Evolutionary conservation across 2,888 invertebrate genomes (phyloP), one percentile per base, ranked within the genome.

Genomic region (Liposcelis brunnea): DNA sequence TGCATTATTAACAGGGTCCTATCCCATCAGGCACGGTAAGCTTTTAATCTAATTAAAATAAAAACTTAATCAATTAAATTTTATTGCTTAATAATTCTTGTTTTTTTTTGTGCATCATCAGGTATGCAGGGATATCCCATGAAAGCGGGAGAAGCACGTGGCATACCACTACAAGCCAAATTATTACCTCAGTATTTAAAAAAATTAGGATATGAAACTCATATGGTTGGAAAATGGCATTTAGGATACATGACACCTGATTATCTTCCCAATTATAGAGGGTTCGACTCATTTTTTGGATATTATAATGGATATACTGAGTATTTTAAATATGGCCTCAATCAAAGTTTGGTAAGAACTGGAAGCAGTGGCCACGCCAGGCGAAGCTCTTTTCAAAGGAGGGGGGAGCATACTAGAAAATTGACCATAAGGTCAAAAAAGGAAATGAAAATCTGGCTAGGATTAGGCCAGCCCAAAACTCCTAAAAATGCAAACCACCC

Each of bases 161-260:
- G 68, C 2, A 52, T 70, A 2, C 64, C 66, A 2, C 56, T 69
- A 12, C 52, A 61, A n/a, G 74, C 76, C 49, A 77, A 71, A 48
- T 61, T 84, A 1, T 62, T 89, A 52, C 81, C 89, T 0, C 69
- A 82, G 61, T 71, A 77, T 49, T 66, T 84, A 45, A 64, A 61
- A 51, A 61, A 66, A 15, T 58, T 68, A 4, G 86, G 84, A 1
- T 93, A 91, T 62, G 62, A 67, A 6, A 87, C 87, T 0, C 79
- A 85, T 59, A 69, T 86, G 21, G 72, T 93, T 10, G 93, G 93
- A 15, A 93, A 93, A 67, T 93, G 91, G 91, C 81, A 84, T 59
- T 71, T 91, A 48, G 91, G 91, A 2, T 84, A 77, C 67, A 77
- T 75, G 50, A 68, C 70, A 45, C 67, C 69, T 45, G 75, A 75